Percentiles rank a stretch among this genome's conserved stretches.
phyloP scores from a whole-genome alignment of 2,113 vertebrate genomes.

The Porphyrio hochstetteri region DNA sequence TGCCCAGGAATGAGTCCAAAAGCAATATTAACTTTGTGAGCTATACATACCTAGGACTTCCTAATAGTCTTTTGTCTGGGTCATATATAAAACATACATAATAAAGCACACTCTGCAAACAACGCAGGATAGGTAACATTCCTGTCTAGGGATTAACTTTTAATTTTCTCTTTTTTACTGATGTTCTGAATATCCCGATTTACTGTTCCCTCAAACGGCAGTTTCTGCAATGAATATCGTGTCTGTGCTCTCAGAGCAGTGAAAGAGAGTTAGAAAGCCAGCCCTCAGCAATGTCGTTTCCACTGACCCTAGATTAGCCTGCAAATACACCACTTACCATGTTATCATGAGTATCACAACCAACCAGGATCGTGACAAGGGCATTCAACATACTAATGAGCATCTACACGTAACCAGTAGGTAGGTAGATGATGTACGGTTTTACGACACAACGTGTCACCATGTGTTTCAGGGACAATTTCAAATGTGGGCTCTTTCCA shows the following conservation, averaged over 20 bases:
- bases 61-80: neutral
- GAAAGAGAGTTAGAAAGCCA: neutral
- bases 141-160: neutral
- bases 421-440: neutral
- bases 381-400: neutral
- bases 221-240: neutral
- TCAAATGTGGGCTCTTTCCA: neutral
- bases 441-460: neutral
- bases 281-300: neutral
- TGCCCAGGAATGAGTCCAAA: conserved; percentile 27
- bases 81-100: neutral
- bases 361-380: neutral
- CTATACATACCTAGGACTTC: neutral
- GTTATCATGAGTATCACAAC: neutral
- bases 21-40: conserved; percentile 39
- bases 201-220: neutral
- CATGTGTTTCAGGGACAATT: neutral
- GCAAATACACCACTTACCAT: neutral
- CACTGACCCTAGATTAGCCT: neutral
- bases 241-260: neutral
- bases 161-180: neutral
- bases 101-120: neutral
- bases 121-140: neutral
- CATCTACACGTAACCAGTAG: neutral
- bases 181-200: neutral